Conservation (phyloP, 37 sponge, comb jelly and placozoan species). For the Cladorhizidae sp. region DNA sequence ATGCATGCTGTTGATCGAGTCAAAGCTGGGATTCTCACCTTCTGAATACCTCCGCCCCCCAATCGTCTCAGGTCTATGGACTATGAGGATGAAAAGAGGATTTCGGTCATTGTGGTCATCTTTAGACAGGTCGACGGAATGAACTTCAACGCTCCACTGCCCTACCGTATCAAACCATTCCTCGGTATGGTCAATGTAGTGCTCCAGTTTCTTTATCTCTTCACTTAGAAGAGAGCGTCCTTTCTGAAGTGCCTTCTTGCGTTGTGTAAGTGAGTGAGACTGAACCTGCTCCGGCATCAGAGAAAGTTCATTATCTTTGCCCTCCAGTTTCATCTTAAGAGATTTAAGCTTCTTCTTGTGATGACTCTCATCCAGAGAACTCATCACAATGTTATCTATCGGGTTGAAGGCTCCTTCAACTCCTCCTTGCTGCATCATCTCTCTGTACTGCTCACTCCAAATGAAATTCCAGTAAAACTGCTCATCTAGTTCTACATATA, state of each 20-base stretch:
- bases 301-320: slow-evolving; percentile 26
- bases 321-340: slow-evolving; percentile 41
- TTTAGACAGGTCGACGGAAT: slow-evolving; percentile 42
- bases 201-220: slow-evolving; percentile 70
- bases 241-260: slow-evolving; percentile 48
- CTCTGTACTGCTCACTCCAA: slow-evolving; percentile 42
- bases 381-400: not conserved
- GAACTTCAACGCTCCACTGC: slow-evolving; percentile 56
- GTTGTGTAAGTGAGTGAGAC: slow-evolving; percentile 21
- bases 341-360: slow-evolving; percentile 44
- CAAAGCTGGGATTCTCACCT: not conserved
- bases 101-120: slow-evolving; percentile 38
- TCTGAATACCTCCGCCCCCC: not conserved
- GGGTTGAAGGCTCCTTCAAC: not conserved
- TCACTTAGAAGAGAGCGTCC: slow-evolving; percentile 20
- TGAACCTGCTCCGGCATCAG: slow-evolving; percentile 25
- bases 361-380: slow-evolving; percentile 30
- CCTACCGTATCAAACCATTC: slow-evolving; percentile 76
- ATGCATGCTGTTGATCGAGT: not conserved
- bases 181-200: slow-evolving; percentile 73
- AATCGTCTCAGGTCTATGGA: slow-evolving; percentile 33
- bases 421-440: slow-evolving; percentile 20
- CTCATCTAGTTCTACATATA: slow-evolving; percentile 47
- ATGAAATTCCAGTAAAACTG: slow-evolving; percentile 66
- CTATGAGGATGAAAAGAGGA: slow-evolving; percentile 58